phyloP scores from a whole-genome alignment of 2,888 invertebrate species.

The Oegoconia quadripuncta region DNA sequence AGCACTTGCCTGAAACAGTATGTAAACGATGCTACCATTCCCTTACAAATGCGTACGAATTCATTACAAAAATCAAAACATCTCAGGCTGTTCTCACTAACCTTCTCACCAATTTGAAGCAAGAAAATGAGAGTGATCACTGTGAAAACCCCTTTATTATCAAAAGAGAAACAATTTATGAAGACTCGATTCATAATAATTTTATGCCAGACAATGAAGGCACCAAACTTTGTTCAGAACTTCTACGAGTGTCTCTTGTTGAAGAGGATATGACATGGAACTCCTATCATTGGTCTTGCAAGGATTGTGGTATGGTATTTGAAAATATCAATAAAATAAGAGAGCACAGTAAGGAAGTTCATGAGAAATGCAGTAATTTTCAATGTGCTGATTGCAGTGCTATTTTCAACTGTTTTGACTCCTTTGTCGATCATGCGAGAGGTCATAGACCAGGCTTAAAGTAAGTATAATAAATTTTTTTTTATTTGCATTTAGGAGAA shows the following conservation, averaged over 20 bases:
- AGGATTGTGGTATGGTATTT: neutral
- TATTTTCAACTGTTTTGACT: neutral
- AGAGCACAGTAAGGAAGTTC: neutral
- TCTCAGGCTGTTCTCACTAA: neutral
- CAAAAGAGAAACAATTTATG: neutral
- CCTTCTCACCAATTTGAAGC: no score
- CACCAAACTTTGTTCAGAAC: no score
- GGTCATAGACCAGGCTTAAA: neutral
- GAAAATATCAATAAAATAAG: neutral
- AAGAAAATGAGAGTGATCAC: neutral
- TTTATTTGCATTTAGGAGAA: no score
- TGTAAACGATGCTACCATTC: neutral
- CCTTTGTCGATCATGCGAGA: constrained; percentile 1
- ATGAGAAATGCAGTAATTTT: neutral
- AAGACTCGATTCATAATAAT: neutral
- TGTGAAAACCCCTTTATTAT: no score
- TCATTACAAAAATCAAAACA: neutral
- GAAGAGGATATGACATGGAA: neutral
- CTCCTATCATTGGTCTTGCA: neutral
- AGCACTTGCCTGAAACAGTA: neutral
- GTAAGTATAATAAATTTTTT: no score
- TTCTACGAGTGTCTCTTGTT: no score
- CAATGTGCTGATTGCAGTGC: neutral
- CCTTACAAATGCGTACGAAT: neutral
- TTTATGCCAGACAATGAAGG: neutral